Evolutionary conservation across 2,113 vertebrate genomes (phyloP).

Genomic region (Myxocyprinus asiaticus): DNA sequence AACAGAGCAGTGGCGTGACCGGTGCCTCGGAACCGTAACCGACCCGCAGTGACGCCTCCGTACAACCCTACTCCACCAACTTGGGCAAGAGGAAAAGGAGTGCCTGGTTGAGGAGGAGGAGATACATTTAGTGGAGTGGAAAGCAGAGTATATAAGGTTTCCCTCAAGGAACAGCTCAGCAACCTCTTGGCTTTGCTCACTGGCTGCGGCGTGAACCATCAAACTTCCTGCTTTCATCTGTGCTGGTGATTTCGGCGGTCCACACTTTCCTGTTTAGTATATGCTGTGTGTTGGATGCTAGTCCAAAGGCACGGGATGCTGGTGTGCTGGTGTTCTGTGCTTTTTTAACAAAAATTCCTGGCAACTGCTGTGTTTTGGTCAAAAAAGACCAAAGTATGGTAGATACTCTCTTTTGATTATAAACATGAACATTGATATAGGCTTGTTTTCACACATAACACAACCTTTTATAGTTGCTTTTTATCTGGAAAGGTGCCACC

Average conservation of each 20-base stretch:
- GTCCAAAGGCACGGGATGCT: too few relatives aligned
- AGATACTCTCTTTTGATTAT: too few relatives aligned
- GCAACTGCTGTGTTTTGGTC: too few relatives aligned
- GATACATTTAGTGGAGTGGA: conserved; percentile 46
- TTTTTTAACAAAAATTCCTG: too few relatives aligned
- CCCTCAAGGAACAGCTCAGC: conserved; percentile 48
- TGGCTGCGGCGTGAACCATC: conserved; percentile 37
- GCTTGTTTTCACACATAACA: too few relatives aligned
- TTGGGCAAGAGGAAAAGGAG: conserved; percentile 9
- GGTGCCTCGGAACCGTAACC: conserved; percentile 37
- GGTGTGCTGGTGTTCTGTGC: too few relatives aligned
- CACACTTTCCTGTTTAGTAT: not conserved
- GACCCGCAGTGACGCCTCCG: conserved; percentile 24
- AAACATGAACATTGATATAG: too few relatives aligned
- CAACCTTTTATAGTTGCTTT: too few relatives aligned
- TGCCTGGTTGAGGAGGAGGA: conserved; percentile 19
- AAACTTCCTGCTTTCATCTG: conserved; percentile 41
- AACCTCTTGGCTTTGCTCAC: conserved; percentile 41
- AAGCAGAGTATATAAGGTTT: conserved; percentile 58
- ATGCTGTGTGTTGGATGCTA: too few relatives aligned
- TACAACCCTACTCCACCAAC: conserved; percentile 18
- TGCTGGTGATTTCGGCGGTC: not conserved
- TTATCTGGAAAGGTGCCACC: too few relatives aligned
- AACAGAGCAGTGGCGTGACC: conserved; percentile 62
- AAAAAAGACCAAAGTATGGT: too few relatives aligned